A percentile compares a stretch with the other conserved stretches of the same genome.
phyloP scores from a whole-genome alignment of 2,888 invertebrate genomes.

The Drosophila hamatofila region DNA sequence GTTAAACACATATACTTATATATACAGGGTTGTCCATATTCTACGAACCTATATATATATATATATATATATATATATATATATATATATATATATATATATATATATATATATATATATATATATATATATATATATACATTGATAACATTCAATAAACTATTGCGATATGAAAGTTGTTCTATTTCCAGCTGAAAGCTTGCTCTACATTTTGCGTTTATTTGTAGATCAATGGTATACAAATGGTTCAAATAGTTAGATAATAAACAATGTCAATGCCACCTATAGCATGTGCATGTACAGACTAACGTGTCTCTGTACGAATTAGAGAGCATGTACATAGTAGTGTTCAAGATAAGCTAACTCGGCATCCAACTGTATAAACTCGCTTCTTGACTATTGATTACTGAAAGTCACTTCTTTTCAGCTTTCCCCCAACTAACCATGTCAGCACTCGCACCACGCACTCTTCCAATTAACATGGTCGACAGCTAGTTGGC shows the following conservation, averaged over 20 bases:
- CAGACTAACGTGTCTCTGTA: constrained; percentile 30
- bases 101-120: neutral
- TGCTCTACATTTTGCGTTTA: constrained; percentile 36
- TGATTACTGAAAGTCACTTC: constrained; percentile 7
- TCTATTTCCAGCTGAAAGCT: constrained; percentile 32
- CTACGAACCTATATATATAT: too few species aligned
- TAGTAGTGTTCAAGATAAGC: constrained; percentile 25
- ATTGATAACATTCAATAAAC: neutral
- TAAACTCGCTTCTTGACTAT: constrained; percentile 21
- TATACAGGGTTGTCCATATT: too few species aligned
- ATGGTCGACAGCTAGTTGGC: constrained; percentile 11
- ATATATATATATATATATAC: neutral
- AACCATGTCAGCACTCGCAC: constrained; percentile 1
- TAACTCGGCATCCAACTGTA: constrained; percentile 7
- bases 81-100: constrained; percentile 1
- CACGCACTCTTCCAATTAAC: constrained; percentile 21
- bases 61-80: too few species aligned
- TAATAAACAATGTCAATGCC: constrained; percentile 66
- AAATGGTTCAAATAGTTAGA: constrained; percentile 41
- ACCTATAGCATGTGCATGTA: constrained; percentile 1
- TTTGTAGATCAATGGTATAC: constrained; percentile 5
- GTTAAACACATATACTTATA: too few species aligned
- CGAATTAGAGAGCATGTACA: constrained; percentile 24
- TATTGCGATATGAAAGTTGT: constrained; percentile 30
- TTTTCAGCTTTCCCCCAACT: constrained; percentile 42